These are phyloP conservation scores for Tragelaphus imberbis DNA, from an alignment of 2,113 vertebrate species.

Conservation along the genomic window DNA sequence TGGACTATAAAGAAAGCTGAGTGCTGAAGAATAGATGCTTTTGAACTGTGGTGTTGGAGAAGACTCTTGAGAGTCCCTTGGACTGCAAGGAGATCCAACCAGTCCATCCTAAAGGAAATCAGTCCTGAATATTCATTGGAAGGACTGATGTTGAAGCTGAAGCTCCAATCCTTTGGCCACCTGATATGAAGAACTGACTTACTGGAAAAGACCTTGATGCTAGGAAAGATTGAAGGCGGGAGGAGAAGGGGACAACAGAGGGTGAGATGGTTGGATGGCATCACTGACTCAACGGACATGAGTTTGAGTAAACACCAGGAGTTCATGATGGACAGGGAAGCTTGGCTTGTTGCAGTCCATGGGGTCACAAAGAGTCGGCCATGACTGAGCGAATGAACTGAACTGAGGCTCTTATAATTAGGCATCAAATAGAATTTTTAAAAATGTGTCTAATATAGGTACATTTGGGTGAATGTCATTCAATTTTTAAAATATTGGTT, in stretches of 20 bases:
- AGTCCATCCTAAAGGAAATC: not conserved
- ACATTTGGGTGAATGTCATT: not conserved
- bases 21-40: accelerated
- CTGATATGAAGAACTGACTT: not conserved
- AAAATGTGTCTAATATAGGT: not conserved
- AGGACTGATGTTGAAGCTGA: not conserved
- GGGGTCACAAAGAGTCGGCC: not conserved
- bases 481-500: not conserved
- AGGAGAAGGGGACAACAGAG: not conserved
- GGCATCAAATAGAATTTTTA: not conserved
- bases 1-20: not conserved
- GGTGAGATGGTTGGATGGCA: not conserved
- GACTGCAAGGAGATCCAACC: not conserved
- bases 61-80: not conserved
- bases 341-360: not conserved
- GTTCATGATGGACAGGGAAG: not conserved
- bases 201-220: not conserved
- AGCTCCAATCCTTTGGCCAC: not conserved
- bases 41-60: not conserved
- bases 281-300: not conserved
- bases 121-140: not conserved
- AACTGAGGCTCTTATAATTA: not conserved
- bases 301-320: not conserved
- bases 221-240: not conserved
- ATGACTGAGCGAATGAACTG: not conserved